A percentile compares a stretch with the other conserved stretches of the same genome.
These are phyloP conservation scores for Drosophila helvetica DNA, from an alignment of 2,888 invertebrate species.

Conservation along the genomic window DNA sequence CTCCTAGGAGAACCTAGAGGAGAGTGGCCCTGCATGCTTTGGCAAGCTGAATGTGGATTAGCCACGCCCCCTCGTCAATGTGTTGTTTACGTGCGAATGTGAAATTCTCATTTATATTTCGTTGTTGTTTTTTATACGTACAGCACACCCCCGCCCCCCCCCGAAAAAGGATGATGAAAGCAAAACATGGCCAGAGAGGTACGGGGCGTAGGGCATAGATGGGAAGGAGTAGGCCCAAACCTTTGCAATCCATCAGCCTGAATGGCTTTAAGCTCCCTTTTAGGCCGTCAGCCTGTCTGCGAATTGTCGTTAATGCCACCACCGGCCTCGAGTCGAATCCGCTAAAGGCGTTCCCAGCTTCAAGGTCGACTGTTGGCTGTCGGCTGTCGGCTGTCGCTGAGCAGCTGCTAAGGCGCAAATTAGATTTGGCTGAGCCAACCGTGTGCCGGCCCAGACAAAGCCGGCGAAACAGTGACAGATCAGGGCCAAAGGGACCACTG, in stretches of 20 bases:
- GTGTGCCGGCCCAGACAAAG: constrained; percentile 39
- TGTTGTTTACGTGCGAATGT: constrained; percentile 70
- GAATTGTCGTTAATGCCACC: constrained; percentile 60
- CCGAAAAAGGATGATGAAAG: constrained; percentile 33
- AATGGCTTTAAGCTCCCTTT: constrained; percentile 43
- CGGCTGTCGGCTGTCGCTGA: constrained; percentile 44
- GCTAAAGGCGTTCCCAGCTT: constrained; percentile 59
- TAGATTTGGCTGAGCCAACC: constrained; percentile 61
- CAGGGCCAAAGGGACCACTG: constrained; percentile 24
- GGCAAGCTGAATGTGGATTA: constrained; percentile 67
- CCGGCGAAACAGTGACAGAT: constrained; percentile 16
- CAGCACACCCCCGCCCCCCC: background rate
- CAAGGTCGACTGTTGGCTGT: constrained; percentile 50
- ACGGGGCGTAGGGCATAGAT: too few species aligned
- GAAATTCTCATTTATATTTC: constrained; percentile 63
- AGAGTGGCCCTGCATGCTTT: constrained; percentile 49
- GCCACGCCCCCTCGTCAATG: constrained; percentile 55
- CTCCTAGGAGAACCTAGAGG: background rate
- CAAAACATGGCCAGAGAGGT: constrained; percentile 10
- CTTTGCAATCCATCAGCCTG: constrained; percentile 39
- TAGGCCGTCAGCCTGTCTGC: constrained; percentile 14
- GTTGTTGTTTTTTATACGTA: constrained; percentile 32
- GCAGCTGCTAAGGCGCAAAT: constrained; percentile 71
- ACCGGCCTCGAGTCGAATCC: constrained; percentile 44
- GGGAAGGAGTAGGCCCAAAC: constrained; percentile 2